These are phyloP conservation scores for Cheilosia soror DNA, from an alignment of 2,888 invertebrate species.

Conservation along the genomic window DNA sequence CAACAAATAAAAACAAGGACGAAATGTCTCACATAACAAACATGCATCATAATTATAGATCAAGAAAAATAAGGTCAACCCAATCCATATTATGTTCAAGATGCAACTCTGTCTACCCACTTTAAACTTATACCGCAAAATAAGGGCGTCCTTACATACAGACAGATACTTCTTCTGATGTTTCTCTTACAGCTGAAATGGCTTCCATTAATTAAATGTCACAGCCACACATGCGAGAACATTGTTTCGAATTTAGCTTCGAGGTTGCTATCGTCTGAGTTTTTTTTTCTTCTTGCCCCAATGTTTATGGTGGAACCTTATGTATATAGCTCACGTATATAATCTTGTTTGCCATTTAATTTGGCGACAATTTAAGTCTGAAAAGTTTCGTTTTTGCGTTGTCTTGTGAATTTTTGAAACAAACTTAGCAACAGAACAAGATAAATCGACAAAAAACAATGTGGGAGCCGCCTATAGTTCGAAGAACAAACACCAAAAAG, in stretches of 20 bases:
- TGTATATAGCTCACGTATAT: background rate
- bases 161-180: background rate
- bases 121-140: slow-evolving; percentile 6
- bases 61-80: slow-evolving; percentile 18
- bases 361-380: slow-evolving; percentile 31
- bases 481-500: background rate
- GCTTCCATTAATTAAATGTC: slow-evolving; percentile 43
- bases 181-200: slow-evolving; percentile 11
- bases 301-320: background rate
- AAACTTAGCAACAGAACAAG: background rate
- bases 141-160: background rate
- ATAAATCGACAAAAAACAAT: background rate
- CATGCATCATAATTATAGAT: background rate
- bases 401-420: slow-evolving; percentile 5
- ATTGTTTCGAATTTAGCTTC: slow-evolving; percentile 18
- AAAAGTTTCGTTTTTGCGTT: background rate
- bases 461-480: slow-evolving; percentile 1
- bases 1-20: background rate
- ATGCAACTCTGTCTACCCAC: slow-evolving; percentile 8
- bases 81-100: background rate
- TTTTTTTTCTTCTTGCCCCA: background rate
- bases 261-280: slow-evolving; percentile 3
- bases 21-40: no score
- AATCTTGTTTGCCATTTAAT: slow-evolving; percentile 25
- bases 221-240: slow-evolving; percentile 1